Percentiles rank a stretch among this genome's conserved stretches.
phyloP scores from a whole-genome alignment of 2,888 invertebrate genomes.

The Troilus luridus region DNA sequence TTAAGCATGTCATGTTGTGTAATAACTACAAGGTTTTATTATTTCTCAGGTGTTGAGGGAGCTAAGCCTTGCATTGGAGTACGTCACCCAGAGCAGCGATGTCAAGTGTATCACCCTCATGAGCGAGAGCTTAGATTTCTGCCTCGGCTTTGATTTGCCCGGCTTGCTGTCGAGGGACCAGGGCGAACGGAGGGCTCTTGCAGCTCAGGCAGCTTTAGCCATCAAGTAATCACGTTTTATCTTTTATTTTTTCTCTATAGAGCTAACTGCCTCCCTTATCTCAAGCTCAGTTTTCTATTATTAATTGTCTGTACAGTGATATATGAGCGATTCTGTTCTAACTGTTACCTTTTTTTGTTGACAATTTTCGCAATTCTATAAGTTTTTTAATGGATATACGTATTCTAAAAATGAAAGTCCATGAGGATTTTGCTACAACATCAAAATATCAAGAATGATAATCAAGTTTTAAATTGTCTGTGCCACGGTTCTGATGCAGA shows the following conservation, averaged over 20 bases:
- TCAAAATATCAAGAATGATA: no score
- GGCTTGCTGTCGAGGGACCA: constrained; percentile 75
- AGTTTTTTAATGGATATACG: no score
- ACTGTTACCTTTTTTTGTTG: no score
- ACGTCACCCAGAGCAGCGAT: constrained; percentile 70
- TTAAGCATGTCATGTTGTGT: no score
- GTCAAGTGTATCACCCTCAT: constrained; percentile 68
- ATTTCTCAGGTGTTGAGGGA: constrained; percentile 79
- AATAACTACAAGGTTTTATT: background rate
- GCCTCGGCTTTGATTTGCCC: constrained; percentile 86
- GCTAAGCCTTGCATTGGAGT: constrained; percentile 72
- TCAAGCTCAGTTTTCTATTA: background rate
- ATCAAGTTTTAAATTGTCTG: no score
- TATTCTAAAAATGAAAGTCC: no score
- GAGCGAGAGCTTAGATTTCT: constrained; percentile 83
- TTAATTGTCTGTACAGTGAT: no score
- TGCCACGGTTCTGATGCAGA: no score
- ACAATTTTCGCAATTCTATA: no score
- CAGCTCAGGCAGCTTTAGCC: constrained; percentile 78
- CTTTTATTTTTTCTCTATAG: background rate
- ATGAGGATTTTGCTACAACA: no score
- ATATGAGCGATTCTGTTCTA: no score
- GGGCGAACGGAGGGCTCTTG: constrained; percentile 76
- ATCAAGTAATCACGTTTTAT: constrained; percentile 76
- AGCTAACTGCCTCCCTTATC: background rate